Evolutionary conservation across 2,113 vertebrate species (phyloP).

Genomic region (Ctenomys sociabilis): DNA sequence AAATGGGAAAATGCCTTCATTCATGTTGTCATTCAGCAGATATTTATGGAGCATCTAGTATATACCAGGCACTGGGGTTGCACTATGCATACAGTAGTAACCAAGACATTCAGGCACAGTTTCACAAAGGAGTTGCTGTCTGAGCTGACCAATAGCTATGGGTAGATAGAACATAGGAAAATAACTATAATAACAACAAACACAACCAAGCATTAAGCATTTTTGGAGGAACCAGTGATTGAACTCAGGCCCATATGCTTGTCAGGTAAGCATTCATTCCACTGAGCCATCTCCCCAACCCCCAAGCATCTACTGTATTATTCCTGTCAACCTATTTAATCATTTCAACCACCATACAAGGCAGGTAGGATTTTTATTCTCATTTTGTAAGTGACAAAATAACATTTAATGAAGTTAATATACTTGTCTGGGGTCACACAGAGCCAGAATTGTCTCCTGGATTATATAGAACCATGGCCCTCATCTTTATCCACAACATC

Average conservation of each 20-base stretch:
- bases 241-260: no score
- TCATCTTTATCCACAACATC: neutral
- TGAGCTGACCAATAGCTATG: neutral
- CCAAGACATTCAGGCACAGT: neutral
- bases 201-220: neutral
- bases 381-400: conserved; percentile 40
- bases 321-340: neutral
- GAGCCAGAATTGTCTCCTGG: neutral
- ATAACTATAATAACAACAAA: neutral
- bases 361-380: neutral
- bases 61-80: neutral
- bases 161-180: neutral
- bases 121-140: neutral
- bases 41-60: neutral
- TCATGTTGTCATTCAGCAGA: conserved; percentile 40
- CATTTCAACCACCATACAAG: neutral
- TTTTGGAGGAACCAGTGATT: no score
- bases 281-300: no score
- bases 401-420: neutral
- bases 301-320: neutral
- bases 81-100: neutral
- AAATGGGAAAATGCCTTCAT: conserved; percentile 25
- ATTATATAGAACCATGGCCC: neutral
- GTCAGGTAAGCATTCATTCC: no score
- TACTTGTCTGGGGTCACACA: neutral